Conservation (phyloP, 1,140 invertebrate genomes). For the Lasioglossum albipes region DNA sequence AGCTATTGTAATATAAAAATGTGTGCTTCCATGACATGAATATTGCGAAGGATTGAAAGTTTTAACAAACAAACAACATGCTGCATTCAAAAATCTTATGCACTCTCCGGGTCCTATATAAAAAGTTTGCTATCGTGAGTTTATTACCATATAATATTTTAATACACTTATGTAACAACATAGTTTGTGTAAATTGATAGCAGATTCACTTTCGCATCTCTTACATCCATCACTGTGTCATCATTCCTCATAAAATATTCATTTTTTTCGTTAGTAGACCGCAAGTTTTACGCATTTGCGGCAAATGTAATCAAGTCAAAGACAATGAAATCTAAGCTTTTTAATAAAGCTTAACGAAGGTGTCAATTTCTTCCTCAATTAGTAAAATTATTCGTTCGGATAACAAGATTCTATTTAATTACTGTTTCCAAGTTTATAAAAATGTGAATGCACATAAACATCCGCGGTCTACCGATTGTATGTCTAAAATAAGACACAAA, state of each 20-base stretch:
- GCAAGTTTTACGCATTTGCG: no score
- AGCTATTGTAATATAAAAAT: slow-evolving; percentile 15
- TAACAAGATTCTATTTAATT: no score
- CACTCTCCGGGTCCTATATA: neutral
- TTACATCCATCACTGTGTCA: neutral
- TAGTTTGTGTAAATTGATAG: neutral
- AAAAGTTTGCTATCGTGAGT: neutral
- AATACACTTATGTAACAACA: neutral
- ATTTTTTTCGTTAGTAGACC: neutral
- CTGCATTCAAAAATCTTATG: neutral
- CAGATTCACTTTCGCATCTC: neutral
- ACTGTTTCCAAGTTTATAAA: no score
- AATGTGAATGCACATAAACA: no score
- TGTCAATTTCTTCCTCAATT: no score
- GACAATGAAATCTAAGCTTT: no score
- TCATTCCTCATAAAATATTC: neutral
- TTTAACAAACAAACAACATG: neutral
- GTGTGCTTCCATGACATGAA: neutral
- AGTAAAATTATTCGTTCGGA: no score
- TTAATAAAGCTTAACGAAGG: no score
- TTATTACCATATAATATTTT: neutral
- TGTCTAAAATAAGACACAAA: neutral
- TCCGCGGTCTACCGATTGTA: no score
- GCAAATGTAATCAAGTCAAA: no score
- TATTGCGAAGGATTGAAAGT: neutral